Conservation (phyloP, 2,888 invertebrate species). For the Heliothis peltigera region DNA sequence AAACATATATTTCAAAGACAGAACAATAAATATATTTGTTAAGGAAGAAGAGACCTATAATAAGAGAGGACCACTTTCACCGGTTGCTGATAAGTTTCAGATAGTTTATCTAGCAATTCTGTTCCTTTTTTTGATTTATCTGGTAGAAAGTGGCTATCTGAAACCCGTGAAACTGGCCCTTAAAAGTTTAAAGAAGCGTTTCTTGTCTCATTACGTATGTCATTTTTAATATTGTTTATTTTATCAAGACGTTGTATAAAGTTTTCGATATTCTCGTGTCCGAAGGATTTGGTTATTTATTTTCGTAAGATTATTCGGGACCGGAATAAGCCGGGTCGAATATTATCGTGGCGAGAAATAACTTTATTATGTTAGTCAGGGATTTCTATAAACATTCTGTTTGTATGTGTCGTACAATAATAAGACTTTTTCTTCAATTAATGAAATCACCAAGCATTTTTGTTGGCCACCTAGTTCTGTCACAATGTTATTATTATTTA, state of each 20-base stretch:
- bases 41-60: no score
- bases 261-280: neutral
- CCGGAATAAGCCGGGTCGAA: neutral
- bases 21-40: no score
- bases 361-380: neutral
- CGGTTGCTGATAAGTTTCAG: no score
- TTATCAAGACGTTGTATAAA: neutral
- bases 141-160: no score
- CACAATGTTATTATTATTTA: neutral
- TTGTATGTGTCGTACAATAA: neutral
- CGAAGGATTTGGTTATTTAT: neutral
- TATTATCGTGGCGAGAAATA: neutral
- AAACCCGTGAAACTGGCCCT: no score
- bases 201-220: no score
- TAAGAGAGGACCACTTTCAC: no score
- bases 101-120: no score
- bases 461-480: neutral
- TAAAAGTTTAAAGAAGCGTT: no score
- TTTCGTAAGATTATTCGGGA: slow-evolving; percentile 1
- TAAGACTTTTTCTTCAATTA: neutral
- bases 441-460: neutral
- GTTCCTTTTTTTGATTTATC: no score
- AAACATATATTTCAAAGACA: no score
- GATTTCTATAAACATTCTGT: neutral
- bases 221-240: no score